Percentiles rank a stretch among this genome's conserved stretches.
These are phyloP conservation scores for Daphoenositta chrysoptera DNA, from an alignment of 2,113 vertebrate species.

Conservation along the genomic window DNA sequence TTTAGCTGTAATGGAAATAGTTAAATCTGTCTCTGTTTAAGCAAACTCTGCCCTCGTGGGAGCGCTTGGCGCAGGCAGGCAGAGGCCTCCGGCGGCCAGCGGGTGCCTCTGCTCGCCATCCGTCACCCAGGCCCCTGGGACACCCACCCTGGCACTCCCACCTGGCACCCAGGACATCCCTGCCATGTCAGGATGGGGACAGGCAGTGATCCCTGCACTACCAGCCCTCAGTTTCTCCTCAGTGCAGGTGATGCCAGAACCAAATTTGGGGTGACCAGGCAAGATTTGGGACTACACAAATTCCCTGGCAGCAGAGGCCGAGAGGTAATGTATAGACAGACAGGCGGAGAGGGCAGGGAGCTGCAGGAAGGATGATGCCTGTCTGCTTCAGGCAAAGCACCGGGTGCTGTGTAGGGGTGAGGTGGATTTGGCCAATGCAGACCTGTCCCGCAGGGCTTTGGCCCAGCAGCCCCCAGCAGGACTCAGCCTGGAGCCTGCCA, in stretches of 20 bases:
- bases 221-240: background rate
- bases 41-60: constrained; percentile 64
- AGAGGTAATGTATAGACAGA: background rate
- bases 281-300: background rate
- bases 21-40: constrained; percentile 70
- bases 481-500: background rate
- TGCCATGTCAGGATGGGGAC: background rate
- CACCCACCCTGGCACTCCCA: background rate
- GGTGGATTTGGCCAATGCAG: background rate
- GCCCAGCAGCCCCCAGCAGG: background rate
- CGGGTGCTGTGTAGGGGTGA: accelerated
- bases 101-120: accelerated
- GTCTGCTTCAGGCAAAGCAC: background rate
- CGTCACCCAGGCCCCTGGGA: accelerated
- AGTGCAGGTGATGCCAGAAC: background rate
- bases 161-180: background rate
- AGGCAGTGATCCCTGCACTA: background rate
- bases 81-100: background rate
- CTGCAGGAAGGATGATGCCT: background rate
- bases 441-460: background rate
- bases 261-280: accelerated
- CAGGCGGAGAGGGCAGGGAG: background rate
- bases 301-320: background rate
- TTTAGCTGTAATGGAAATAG: constrained; percentile 72
- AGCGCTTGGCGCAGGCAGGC: background rate